Evolutionary conservation across 2,888 invertebrate genomes (phyloP).

Genomic region (Seira ritae): DNA sequence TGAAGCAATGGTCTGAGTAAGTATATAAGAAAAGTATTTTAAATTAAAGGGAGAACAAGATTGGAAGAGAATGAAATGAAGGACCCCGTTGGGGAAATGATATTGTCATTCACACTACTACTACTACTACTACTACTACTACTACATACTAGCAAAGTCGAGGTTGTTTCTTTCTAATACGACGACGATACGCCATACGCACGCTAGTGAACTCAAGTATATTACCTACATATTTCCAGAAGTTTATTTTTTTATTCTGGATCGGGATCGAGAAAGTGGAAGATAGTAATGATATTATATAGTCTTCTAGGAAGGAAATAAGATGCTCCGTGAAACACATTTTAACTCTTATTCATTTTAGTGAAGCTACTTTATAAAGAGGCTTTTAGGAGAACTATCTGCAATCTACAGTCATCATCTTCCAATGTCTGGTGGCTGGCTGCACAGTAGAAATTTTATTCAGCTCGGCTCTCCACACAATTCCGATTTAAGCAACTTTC

Average conservation of each 20-base stretch:
- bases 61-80: slow-evolving; percentile 28
- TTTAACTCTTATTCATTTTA: background rate
- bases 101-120: slow-evolving; percentile 1
- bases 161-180: background rate
- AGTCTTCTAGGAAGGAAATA: slow-evolving; percentile 1
- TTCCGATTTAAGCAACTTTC: background rate
- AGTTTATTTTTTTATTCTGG: background rate
- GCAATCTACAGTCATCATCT: background rate
- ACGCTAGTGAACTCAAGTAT: background rate
- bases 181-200: background rate
- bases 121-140: too few species aligned
- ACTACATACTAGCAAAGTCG: background rate
- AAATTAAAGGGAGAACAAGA: background rate
- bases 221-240: background rate
- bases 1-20: background rate
- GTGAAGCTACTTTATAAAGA: background rate
- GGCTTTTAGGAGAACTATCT: background rate
- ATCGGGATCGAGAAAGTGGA: background rate
- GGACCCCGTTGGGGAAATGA: slow-evolving; percentile 38
- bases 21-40: slow-evolving; percentile 1
- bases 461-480: background rate
- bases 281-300: background rate
- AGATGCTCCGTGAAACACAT: background rate
- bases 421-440: background rate
- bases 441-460: background rate